Conservation (phyloP, 2,888 invertebrate genomes). For the Noctua pronuba region DNA sequence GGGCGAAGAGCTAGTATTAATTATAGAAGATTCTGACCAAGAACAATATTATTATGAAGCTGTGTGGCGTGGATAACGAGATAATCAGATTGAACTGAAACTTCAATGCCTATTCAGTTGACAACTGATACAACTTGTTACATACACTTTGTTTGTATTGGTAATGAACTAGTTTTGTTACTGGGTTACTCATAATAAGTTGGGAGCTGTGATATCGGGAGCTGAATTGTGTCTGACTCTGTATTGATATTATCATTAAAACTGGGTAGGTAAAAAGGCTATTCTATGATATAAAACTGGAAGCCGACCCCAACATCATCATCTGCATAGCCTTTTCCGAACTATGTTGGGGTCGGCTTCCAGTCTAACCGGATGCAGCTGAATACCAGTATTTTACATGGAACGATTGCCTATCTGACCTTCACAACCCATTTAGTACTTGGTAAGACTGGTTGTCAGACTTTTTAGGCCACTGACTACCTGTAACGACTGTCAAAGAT, state of each 20-base stretch:
- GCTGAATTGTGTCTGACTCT: not conserved
- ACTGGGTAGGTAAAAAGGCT: not conserved
- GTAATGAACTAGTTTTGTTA: slow-evolving; percentile 31
- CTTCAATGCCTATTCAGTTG: slow-evolving; percentile 12
- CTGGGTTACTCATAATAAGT: not conserved
- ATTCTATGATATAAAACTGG: not conserved
- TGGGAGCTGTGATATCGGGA: not conserved
- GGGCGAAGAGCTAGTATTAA: too few species aligned
- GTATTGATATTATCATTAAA: not conserved
- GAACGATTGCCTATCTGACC: too few species aligned
- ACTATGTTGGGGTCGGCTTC: too few species aligned
- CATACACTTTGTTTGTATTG: slow-evolving; percentile 27
- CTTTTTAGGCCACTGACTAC: too few species aligned
- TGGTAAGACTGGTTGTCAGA: too few species aligned
- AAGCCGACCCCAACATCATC: too few species aligned
- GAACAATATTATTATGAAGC: slow-evolving; percentile 5
- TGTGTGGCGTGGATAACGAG: slow-evolving; percentile 1
- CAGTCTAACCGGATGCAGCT: too few species aligned
- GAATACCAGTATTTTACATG: too few species aligned
- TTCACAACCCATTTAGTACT: too few species aligned
- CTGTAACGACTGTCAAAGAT: too few species aligned
- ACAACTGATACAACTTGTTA: slow-evolving; percentile 22
- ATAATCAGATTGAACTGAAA: slow-evolving; percentile 29
- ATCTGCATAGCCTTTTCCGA: too few species aligned
- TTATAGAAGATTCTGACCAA: not conserved